Conservation (phyloP, 2,888 invertebrate species). For the Caenorhabditis imperialis region DNA sequence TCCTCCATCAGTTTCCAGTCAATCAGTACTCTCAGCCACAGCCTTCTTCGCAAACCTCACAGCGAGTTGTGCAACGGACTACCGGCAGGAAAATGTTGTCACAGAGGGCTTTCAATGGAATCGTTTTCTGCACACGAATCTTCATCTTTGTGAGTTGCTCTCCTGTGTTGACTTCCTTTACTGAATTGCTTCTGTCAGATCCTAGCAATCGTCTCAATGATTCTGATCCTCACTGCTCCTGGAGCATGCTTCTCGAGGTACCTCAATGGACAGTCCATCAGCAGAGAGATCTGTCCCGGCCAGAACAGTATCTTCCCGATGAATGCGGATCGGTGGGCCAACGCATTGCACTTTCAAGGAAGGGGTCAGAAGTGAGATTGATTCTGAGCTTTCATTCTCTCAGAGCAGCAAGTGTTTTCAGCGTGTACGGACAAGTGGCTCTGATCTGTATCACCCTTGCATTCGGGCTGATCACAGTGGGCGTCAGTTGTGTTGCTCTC, state of each 20-base stretch:
- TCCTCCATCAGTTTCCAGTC: constrained; percentile 28
- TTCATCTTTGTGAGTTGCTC: constrained; percentile 69
- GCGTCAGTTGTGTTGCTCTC: constrained; percentile 73
- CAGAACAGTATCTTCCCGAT: constrained; percentile 77
- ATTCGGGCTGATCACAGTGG: constrained; percentile 72
- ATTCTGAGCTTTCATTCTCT: not conserved
- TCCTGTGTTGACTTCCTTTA: no score
- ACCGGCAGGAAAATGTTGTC: constrained; percentile 60
- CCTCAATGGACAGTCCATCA: constrained; percentile 67
- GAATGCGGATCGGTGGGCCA: constrained; percentile 78
- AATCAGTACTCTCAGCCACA: constrained; percentile 14
- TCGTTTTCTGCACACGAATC: constrained; percentile 72
- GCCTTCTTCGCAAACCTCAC: constrained; percentile 3
- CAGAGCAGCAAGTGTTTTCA: constrained; percentile 50
- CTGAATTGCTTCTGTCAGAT: constrained; percentile 59
- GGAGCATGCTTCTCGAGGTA: constrained; percentile 77
- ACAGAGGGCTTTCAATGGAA: constrained; percentile 63
- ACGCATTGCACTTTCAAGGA: constrained; percentile 76
- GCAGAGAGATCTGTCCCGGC: constrained; percentile 74
- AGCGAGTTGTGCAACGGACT: not conserved
- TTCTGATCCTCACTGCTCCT: constrained; percentile 76
- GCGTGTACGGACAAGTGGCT: constrained; percentile 77
- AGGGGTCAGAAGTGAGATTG: constrained; percentile 74
- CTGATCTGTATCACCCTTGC: constrained; percentile 74
- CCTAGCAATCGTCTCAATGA: constrained; percentile 72